phyloP scores from a whole-genome alignment of 2,113 vertebrate genomes.

The Spea bombifrons region DNA sequence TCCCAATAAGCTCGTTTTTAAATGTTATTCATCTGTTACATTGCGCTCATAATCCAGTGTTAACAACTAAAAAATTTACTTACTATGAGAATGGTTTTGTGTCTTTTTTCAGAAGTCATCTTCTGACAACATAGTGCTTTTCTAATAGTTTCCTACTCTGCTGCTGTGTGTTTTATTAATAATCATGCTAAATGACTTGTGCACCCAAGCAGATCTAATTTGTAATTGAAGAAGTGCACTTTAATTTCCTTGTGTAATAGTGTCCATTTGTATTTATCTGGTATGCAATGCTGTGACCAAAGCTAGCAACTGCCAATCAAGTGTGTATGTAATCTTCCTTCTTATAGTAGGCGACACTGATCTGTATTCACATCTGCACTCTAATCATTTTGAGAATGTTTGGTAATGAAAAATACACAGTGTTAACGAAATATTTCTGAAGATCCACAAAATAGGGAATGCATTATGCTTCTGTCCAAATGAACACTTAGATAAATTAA shows the following conservation, averaged over 20 bases:
- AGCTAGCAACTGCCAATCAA: conserved; percentile 25
- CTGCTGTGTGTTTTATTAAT: conserved; percentile 21
- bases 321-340: conserved; percentile 15
- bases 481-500: conserved; percentile 24
- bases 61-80: too few species aligned
- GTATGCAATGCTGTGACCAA: conserved; percentile 27
- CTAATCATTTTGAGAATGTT: conserved; percentile 27
- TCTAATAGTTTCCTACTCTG: too few species aligned
- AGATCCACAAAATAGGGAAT: conserved; percentile 35
- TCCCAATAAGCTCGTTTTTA: too few species aligned
- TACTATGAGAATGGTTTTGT: too few species aligned
- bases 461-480: conserved; percentile 9
- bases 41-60: too few species aligned
- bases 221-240: conserved; percentile 38
- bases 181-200: conserved; percentile 32
- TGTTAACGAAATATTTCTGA: not conserved
- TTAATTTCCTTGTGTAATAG: conserved; percentile 41
- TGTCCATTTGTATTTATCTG: conserved; percentile 39
- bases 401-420: conserved; percentile 32
- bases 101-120: too few species aligned
- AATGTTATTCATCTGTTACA: too few species aligned
- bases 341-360: conserved; percentile 23
- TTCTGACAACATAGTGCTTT: too few species aligned
- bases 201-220: conserved; percentile 29
- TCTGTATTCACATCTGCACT: conserved; percentile 33